phyloP scores from a whole-genome alignment of 2,888 invertebrate genomes.

The Heliconius aoede region DNA sequence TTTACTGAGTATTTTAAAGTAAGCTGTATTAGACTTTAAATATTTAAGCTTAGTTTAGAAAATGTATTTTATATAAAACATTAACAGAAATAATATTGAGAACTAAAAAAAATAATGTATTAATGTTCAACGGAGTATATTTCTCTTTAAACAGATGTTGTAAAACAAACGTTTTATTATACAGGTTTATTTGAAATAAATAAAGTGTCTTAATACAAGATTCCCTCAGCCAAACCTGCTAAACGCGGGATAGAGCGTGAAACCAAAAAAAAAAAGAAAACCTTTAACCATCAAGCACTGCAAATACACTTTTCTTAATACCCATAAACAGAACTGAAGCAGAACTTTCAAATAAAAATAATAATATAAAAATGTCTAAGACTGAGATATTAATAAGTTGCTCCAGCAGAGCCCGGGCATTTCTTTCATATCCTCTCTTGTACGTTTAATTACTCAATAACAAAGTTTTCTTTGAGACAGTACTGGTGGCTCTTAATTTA shows the following conservation, averaged over 20 bases:
- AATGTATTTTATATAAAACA: background rate
- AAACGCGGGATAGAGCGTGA: background rate
- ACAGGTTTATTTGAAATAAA: too few species aligned
- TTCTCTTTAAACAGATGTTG: too few species aligned
- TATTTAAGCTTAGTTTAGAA: background rate
- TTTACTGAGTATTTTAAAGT: background rate
- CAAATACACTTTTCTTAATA: background rate
- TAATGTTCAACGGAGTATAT: too few species aligned
- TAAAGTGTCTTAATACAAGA: background rate
- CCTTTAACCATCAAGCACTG: background rate
- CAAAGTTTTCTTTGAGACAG: constrained; percentile 41
- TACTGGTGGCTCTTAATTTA: constrained; percentile 32
- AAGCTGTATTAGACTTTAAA: background rate
- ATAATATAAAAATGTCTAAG: constrained; percentile 36
- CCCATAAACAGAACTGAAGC: background rate
- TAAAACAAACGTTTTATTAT: too few species aligned
- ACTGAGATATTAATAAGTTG: constrained; percentile 35
- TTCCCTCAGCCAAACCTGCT: background rate
- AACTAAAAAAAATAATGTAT: background rate
- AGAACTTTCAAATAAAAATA: background rate
- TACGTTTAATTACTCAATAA: constrained; percentile 45
- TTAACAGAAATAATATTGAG: background rate
- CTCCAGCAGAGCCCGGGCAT: constrained; percentile 30
- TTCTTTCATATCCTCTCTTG: constrained; percentile 39
- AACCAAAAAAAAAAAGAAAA: background rate